A percentile compares a stretch with the other conserved stretches of the same genome.
These are phyloP conservation scores for Sebastes taczanowskii DNA, from an alignment of 2,797 vertebrate genomes.

Conservation along the genomic window DNA sequence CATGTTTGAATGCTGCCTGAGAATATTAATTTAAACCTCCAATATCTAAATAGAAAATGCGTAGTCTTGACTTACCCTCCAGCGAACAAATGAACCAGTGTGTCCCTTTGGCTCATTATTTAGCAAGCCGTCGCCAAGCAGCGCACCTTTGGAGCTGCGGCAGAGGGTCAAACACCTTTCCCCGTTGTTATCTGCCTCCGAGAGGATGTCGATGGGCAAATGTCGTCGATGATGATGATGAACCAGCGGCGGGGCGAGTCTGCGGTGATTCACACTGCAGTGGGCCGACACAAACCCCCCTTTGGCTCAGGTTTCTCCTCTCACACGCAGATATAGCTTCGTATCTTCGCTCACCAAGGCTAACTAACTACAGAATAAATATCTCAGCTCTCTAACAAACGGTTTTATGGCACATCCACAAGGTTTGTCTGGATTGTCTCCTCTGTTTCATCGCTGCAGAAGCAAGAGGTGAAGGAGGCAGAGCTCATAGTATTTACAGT, in stretches of 20 bases:
- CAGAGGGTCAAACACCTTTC: slow-evolving; percentile 45
- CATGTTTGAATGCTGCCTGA: not conserved
- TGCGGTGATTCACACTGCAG: slow-evolving; percentile 66
- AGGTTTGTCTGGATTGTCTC: slow-evolving; percentile 27
- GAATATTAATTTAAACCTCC: not conserved
- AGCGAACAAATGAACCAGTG: slow-evolving; percentile 96
- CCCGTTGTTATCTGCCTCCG: slow-evolving; percentile 12
- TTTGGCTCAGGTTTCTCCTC: not conserved
- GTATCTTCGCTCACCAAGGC: not conserved
- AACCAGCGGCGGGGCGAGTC: slow-evolving; percentile 45
- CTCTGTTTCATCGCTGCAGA: slow-evolving; percentile 52
- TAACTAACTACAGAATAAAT: not conserved
- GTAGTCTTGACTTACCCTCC: slow-evolving; percentile 87
- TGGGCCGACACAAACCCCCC: slow-evolving; percentile 40
- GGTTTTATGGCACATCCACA: slow-evolving; percentile 43
- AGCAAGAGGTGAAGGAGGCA: slow-evolving; percentile 38
- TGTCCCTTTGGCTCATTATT: slow-evolving; percentile 98
- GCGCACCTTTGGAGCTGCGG: slow-evolving; percentile 60
- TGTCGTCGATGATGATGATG: slow-evolving; percentile 32
- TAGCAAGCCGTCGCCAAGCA: slow-evolving; percentile 82
- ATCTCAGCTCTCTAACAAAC: not conserved
- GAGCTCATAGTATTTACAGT: slow-evolving; percentile 76
- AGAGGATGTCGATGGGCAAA: slow-evolving; percentile 37
- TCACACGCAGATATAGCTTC: not conserved
- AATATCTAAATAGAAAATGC: not conserved